A percentile compares a stretch with the other conserved stretches of the same genome.
Evolutionary conservation across 2,113 vertebrate species (phyloP).

Genomic region (Petaurus breviceps): DNA sequence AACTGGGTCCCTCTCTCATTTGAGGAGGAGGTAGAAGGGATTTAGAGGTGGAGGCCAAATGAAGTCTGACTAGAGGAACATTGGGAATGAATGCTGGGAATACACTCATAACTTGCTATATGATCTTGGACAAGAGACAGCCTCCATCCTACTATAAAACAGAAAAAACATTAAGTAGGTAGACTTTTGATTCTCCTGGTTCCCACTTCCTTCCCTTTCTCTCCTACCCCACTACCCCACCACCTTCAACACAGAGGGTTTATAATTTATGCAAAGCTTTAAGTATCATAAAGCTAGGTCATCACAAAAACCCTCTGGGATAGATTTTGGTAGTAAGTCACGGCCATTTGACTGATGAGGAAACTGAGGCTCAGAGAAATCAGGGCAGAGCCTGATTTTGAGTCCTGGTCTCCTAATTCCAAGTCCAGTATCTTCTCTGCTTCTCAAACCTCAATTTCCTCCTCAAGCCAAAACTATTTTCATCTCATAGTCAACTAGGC

Average conservation of each 20-base stretch:
- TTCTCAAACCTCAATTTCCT: background rate
- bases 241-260: background rate
- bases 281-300: background rate
- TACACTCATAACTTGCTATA: background rate
- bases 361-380: background rate
- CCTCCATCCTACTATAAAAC: background rate
- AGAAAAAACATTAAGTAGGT: conserved; percentile 21
- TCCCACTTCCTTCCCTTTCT: conserved; percentile 25
- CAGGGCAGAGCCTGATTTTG: background rate
- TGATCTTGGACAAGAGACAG: background rate
- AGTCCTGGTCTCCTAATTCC: background rate
- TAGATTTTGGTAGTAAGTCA: background rate
- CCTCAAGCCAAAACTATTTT: background rate
- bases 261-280: background rate
- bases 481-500: background rate
- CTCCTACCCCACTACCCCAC: background rate
- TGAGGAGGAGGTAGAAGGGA: background rate
- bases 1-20: background rate
- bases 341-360: background rate
- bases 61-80: background rate
- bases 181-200: background rate
- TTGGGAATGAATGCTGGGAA: conserved; percentile 1
- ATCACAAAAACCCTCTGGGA: background rate
- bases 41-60: background rate
- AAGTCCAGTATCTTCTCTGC: background rate